Evolutionary conservation across 2,113 vertebrate genomes (phyloP), one percentile per base, ranked within the genome.

Genomic region (Ciconia stormi): DNA sequence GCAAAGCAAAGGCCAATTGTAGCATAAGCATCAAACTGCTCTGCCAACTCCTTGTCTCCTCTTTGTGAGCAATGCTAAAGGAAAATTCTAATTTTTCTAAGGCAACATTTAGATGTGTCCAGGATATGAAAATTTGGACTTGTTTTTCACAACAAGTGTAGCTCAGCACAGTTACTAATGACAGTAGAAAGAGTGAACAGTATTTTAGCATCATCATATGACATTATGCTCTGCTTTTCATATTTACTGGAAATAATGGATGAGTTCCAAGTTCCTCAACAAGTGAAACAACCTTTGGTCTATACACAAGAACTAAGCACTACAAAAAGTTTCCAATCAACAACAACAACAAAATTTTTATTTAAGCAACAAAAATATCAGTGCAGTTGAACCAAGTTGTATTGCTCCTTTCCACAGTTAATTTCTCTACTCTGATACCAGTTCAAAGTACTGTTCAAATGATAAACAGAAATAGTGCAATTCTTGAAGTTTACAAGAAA

Each of bases 1-100:
- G 69, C 55, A 96, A 94, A 92, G 89, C 90, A 92, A 47, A 95
- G 89, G 86, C 80, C 89, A 97, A 87, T 59, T 82, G 77, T 84
- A 95, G 40, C 73, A 91, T 34, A 96, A 92, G 92, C 77, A 94
- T 82, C 78, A 87, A 89, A 79, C 8, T 65, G 65, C 42, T 92
- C 67, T 87, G 82, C 91, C 92, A 97, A 95, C 17, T 93, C 53
- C 89, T 87, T 73, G 52, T 91, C 88, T 91, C 42, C n/a, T 89
- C 34, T 82, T 84, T 50, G 46, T 29, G 27, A 79, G 56, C 29
- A 89, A 93, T 7, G 27, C 22, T 87, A 40, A 59, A 47, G 47
- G 79, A 90, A 92, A 85, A 72, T 10, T 27, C 40, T 29, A 3
- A 11, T 87, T 95, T 92, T 89, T 74, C 53, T 58, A 87, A 56